Evolutionary conservation across 2,113 vertebrate genomes (phyloP).

Genomic region (Pelmatolapia mariae): DNA sequence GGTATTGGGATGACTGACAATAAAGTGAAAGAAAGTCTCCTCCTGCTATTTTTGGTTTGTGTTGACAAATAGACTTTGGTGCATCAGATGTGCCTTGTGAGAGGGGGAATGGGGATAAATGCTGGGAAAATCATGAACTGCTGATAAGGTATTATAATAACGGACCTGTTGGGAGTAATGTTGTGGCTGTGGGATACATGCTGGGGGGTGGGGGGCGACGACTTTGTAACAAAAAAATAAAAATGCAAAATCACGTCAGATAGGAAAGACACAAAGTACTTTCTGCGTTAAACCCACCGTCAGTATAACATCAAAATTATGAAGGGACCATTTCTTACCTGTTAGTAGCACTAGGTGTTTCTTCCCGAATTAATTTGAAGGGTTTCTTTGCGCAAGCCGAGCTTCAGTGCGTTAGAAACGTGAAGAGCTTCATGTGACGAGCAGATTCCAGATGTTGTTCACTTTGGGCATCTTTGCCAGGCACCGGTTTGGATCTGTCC

Average conservation of each 20-base stretch:
- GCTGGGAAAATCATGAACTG: not conserved
- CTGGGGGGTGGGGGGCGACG: not conserved
- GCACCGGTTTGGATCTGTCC: conserved; percentile 63
- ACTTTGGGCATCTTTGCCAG: conserved; percentile 39
- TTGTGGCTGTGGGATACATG: not conserved
- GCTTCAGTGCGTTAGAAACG: not conserved
- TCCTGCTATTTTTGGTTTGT: not conserved
- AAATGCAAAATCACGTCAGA: not conserved
- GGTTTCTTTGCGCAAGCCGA: not conserved
- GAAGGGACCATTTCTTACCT: conserved; percentile 1
- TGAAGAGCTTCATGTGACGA: conserved; percentile 17
- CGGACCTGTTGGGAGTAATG: not conserved
- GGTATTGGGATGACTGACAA: not conserved
- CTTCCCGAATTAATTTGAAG: not conserved
- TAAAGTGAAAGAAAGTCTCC: not conserved
- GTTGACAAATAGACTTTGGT: not conserved
- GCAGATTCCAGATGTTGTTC: conserved; percentile 45
- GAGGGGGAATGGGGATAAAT: not conserved
- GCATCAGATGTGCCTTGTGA: not conserved
- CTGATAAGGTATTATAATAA: not conserved
- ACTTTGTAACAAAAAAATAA: not conserved
- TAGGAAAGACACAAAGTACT: not conserved
- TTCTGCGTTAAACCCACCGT: not conserved
- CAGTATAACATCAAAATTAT: not conserved
- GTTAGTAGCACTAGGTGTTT: not conserved